Percentiles rank a stretch among this genome's conserved stretches.
Conservation (phyloP, 1,140 invertebrate species). For the Orussus abietinus region DNA sequence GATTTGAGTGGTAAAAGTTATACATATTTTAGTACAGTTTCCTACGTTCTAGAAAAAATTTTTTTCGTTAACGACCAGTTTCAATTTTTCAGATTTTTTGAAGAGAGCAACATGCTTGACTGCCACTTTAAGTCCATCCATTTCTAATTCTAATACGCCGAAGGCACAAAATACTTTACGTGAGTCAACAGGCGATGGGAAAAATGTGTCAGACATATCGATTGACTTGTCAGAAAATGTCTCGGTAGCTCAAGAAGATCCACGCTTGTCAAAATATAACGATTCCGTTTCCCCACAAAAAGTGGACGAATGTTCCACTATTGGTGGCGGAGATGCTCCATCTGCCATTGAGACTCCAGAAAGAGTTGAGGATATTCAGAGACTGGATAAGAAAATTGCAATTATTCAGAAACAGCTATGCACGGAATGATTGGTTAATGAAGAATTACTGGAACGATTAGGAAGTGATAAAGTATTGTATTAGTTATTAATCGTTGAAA, state of each 20-base stretch:
- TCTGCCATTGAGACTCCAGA: slow-evolving; percentile 24
- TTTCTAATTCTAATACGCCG: background rate
- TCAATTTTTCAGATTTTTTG: slow-evolving; percentile 13
- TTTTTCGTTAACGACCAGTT: background rate
- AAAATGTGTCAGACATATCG: slow-evolving; percentile 1
- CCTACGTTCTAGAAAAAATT: slow-evolving; percentile 16
- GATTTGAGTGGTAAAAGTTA: slow-evolving; percentile 42
- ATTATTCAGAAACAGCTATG: slow-evolving; percentile 18
- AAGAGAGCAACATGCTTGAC: slow-evolving; percentile 15
- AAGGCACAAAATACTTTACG: background rate
- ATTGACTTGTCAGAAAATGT: slow-evolving; percentile 6
- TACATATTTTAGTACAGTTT: slow-evolving; percentile 29
- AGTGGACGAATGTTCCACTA: slow-evolving; percentile 19
- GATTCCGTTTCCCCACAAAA: slow-evolving; percentile 2
- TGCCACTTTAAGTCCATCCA: slow-evolving; percentile 14
- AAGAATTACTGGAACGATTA: background rate
- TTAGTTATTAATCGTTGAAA: no score
- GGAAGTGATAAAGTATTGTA: slow-evolving; percentile 1
- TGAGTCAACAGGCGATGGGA: no score
- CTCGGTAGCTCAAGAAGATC: slow-evolving; percentile 5
- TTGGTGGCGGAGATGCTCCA: slow-evolving; percentile 32
- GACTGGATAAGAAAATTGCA: slow-evolving; percentile 26
- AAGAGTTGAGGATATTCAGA: slow-evolving; percentile 19
- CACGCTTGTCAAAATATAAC: background rate
- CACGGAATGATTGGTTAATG: slow-evolving; percentile 1